These are phyloP conservation scores for Diadumene lineata DNA, from an alignment of 92 coral and sea anemone genomes.

Conservation along the genomic window DNA sequence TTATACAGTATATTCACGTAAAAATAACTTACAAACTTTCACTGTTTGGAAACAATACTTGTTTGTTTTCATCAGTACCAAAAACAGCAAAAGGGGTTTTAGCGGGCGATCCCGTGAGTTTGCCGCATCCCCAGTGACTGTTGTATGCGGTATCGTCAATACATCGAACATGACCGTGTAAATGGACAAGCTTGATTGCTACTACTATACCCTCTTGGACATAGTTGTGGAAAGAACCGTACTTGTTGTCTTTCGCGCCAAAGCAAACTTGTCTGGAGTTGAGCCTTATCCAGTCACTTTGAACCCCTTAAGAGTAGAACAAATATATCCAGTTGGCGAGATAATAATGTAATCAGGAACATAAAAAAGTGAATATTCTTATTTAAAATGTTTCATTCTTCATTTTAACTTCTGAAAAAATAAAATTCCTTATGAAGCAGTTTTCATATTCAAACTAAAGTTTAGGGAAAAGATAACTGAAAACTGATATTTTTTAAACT, in stretches of 20 bases:
- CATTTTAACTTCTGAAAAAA: no score
- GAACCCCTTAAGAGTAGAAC: no score
- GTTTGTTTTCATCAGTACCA: conserved; percentile 9
- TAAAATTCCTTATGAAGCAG: no score
- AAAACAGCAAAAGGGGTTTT: background rate
- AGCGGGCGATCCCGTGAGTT: background rate
- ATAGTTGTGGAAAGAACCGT: conserved; percentile 14
- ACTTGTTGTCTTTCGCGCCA: background rate
- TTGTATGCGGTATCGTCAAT: background rate
- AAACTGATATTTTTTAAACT: no score
- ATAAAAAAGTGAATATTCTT: no score
- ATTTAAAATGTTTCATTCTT: no score
- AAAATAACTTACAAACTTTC: background rate
- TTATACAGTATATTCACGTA: background rate
- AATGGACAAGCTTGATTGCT: conserved; percentile 9
- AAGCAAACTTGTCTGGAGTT: conserved; percentile 5
- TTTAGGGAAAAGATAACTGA: no score
- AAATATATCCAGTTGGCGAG: no score
- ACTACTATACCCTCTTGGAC: conserved; percentile 2
- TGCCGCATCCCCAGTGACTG: conserved; percentile 16
- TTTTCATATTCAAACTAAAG: no score
- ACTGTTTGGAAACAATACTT: conserved; percentile 6
- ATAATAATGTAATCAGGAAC: no score
- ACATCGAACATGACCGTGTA: conserved; percentile 13
- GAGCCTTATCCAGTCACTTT: conserved; percentile 16